Evolutionary conservation across 2,113 vertebrate species (phyloP), one percentile per base, ranked within the genome.

Genomic region (Origma solitaria): DNA sequence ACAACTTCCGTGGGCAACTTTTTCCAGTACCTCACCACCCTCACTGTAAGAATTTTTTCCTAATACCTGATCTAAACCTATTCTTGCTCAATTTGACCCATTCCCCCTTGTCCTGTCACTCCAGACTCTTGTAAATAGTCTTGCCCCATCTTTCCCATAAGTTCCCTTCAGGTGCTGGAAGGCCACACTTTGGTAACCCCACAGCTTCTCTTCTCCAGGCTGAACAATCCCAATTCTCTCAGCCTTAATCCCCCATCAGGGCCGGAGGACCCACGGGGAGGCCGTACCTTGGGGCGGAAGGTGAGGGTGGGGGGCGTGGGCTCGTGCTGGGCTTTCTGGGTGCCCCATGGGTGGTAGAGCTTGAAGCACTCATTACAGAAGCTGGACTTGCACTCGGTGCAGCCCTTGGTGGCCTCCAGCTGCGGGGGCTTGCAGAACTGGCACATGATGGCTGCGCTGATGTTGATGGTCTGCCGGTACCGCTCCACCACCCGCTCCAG

Each of bases 321-420:
- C 88, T 99, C 99, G 0, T 99, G 99, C 95, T 99, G 99, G 66
- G 99, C 99, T 72, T 99, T 99, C 58, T 99, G 99, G 7, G 99
- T 99, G 68, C 99, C 99, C 99, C 99, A 99, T 4, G 99, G 99
- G 92, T 99, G 99, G 96, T 99, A 99, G 72, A 99, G 99, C 93
- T 99, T 99, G 97, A 99, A 99, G 97, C 99, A 99, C 88, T 99
- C 99, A 0, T 99, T 99, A 97, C 99, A 99, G 97, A 99, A 99
- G 97, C 99, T 99, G 71, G 99, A 98, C 8, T 98, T 98, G 97
- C 99, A 99, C 98, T 99, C 99, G 0, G 99, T 98, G 62, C 99
- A 99, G 97, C 99, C 99, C 95, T 99, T 99, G 49, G 98, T 99
- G 96, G 99, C 99, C 95, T 99, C 99, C 85, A 99, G 98, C 38